Conservation (phyloP, 2,797 vertebrate genomes). For the Diceros bicornis region DNA sequence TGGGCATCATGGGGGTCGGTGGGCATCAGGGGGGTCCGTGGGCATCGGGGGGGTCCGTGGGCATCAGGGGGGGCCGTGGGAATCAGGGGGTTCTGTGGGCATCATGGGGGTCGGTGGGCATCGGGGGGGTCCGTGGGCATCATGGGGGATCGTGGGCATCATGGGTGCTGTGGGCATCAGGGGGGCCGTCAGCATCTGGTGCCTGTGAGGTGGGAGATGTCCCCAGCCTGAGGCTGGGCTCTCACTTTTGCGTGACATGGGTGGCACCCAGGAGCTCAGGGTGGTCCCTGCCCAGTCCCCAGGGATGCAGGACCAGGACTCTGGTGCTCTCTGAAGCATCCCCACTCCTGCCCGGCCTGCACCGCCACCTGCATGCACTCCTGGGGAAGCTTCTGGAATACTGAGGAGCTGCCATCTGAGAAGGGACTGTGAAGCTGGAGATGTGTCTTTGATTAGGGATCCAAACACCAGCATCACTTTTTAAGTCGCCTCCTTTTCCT, state of each 20-base stretch:
- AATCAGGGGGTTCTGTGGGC: no score
- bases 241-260: not conserved
- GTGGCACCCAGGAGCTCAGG: not conserved
- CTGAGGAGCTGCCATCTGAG: not conserved
- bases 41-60: not conserved
- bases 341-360: not conserved
- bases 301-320: not conserved
- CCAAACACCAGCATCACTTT: not conserved
- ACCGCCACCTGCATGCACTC: no score
- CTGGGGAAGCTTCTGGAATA: not conserved
- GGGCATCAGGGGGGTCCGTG: not conserved
- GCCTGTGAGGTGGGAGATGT: not conserved
- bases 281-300: not conserved
- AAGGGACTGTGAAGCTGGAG: no score
- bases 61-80: no score
- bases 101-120: no score
- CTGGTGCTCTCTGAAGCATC: fast-evolving
- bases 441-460: not conserved
- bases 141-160: not conserved
- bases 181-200: not conserved
- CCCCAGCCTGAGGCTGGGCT: not conserved
- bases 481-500: not conserved
- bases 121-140: not conserved
- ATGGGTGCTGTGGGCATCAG: not conserved
- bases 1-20: not conserved